phyloP scores from a whole-genome alignment of 2,797 vertebrate species.

The Gymnocypris eckloni region DNA sequence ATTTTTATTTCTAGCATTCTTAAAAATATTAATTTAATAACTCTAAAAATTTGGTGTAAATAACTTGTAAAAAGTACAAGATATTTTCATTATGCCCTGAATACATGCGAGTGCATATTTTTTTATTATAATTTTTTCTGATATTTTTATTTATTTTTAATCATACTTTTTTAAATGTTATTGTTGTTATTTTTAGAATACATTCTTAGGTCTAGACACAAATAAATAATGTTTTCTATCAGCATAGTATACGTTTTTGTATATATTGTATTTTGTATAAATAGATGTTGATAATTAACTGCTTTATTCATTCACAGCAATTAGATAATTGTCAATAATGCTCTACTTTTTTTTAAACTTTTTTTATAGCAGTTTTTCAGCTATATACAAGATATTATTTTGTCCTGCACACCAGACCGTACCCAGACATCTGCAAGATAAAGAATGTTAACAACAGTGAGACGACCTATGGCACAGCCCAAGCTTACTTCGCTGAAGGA shows the following conservation, averaged over 20 bases:
- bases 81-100: background rate
- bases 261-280: too few relatives aligned
- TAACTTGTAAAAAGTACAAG: background rate
- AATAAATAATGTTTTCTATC: background rate
- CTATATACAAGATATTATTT: conserved; percentile 79
- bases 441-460: conserved; percentile 75
- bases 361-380: conserved; percentile 68
- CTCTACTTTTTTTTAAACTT: background rate
- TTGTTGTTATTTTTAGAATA: background rate
- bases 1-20: background rate
- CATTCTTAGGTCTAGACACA: background rate
- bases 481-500: conserved; percentile 79
- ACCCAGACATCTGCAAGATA: conserved; percentile 72
- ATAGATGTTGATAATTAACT: background rate
- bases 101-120: background rate
- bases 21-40: background rate
- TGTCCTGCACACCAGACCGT: conserved; percentile 71
- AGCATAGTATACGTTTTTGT: background rate
- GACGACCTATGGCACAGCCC: conserved; percentile 73
- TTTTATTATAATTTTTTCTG: background rate
- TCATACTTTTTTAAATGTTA: background rate
- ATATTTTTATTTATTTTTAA: background rate
- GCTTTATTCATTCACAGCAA: background rate
- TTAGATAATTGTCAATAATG: background rate
- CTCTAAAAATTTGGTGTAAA: background rate